Percentiles rank a stretch among this genome's conserved stretches.
These are phyloP conservation scores for Babyrousa celebensis DNA, from an alignment of 2,797 vertebrate genomes.

Conservation along the genomic window DNA sequence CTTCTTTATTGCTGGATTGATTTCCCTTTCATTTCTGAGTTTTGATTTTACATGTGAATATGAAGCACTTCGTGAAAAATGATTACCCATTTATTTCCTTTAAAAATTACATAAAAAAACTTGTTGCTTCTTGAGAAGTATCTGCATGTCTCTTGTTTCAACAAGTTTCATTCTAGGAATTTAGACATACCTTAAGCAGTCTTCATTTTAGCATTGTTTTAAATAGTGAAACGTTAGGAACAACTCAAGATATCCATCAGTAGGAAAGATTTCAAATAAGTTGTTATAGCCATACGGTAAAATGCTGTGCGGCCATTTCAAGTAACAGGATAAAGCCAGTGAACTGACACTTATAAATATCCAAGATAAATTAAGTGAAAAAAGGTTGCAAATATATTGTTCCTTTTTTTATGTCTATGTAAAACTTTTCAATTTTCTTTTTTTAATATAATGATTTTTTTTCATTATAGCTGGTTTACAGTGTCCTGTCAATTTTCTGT, in stretches of 20 bases:
- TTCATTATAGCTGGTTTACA: no score
- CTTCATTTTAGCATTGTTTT: constrained; percentile 5
- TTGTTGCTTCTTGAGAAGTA: not conserved
- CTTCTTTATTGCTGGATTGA: not conserved
- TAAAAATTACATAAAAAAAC: constrained; percentile 40
- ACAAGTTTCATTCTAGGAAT: not conserved
- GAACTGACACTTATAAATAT: not conserved
- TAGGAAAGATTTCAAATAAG: not conserved
- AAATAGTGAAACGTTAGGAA: constrained; percentile 31
- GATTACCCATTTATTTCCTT: not conserved
- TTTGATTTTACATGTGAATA: constrained; percentile 41
- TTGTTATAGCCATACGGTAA: not conserved
- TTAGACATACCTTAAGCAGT: not conserved
- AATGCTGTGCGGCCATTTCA: not conserved
- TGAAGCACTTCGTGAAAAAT: constrained; percentile 39
- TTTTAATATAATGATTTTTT: no score
- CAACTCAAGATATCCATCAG: not conserved
- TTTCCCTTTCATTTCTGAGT: constrained; percentile 16
- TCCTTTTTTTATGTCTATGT: not conserved
- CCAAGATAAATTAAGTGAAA: constrained; percentile 6
- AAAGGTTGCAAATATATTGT: not conserved
- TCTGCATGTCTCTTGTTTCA: not conserved
- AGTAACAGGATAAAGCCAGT: not conserved
- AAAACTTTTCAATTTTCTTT: no score
- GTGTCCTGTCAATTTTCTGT: no score